Evolutionary conservation across 1,140 invertebrate species (phyloP), one percentile per base, ranked within the genome.

Genomic region (Plectus sambesii): DNA sequence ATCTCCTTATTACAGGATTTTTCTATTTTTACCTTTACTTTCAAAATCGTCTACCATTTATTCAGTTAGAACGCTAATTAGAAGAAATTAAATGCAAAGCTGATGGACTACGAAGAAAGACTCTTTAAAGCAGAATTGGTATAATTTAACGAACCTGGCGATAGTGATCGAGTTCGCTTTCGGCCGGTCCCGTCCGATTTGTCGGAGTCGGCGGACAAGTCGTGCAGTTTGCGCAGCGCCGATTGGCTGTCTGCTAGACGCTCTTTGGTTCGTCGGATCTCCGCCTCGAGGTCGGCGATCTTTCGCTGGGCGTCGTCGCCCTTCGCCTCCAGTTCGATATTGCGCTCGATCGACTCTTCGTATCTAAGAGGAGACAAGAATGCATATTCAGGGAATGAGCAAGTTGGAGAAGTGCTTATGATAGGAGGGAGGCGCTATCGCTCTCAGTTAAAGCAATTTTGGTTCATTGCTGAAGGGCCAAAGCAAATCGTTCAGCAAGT

Each of bases 271-370:
- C 58, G 41, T 19, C 58, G 48, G 6, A 67, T 42, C 47, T 67
- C 64, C 20, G 58, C 44, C 45, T 67, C 64, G 12, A 69, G 35
- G 19, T 67, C 64, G 36, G 45, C 48, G 26, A 67, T 56, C 39
- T 62, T 65, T 23, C 63, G 50, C 9, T 43, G 62, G 39, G 50
- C 54, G 36, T 69, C 64, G 48, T 67, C 64, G n/a, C 66, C 63
- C 25, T 49, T 58, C n/a, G 66, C 60, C 38, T 67, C 64, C 12
- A 67, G 44, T 38, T 69, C 58, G 29, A 67, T 67, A 50, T 67
- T 67, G 33, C 66, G 47, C 39, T 67, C 64, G 44, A 67, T 69
- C 0, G 63, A 59, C 42, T 67, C 64, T 52, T 66, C 64, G 43
- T 67, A 65, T 22, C 47, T 51, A 47, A 42, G 17, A 5, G 5